Evolutionary conservation across 53 echinoderm and acorn worm species (phyloP).

Genomic region (Zoroaster sp.): DNA sequence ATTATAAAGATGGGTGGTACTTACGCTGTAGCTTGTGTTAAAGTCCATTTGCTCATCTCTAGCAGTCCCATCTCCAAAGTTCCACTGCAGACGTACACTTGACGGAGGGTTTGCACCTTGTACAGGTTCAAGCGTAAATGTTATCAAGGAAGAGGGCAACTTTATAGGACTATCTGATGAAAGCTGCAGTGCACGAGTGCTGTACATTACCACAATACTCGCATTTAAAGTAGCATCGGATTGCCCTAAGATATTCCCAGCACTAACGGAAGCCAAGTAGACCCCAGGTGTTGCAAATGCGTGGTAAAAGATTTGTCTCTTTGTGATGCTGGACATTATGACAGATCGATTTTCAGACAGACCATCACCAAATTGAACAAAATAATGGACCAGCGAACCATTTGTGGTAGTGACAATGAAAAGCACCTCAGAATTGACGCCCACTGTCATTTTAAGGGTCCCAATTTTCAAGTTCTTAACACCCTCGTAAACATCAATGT

Average conservation of each 20-base stretch:
- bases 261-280: neutral
- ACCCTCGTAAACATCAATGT: slow-evolving; percentile 1
- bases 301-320: slow-evolving; percentile 14
- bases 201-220: neutral
- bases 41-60: neutral
- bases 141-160: slow-evolving; percentile 4
- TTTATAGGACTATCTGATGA: neutral
- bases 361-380: slow-evolving; percentile 27
- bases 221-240: too few relatives aligned
- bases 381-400: slow-evolving; percentile 35
- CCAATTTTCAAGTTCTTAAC: neutral
- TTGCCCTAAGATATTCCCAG: neutral
- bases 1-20: slow-evolving; percentile 36
- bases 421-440: neutral
- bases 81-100: neutral
- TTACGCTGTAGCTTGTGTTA: neutral
- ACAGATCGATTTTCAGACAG: neutral
- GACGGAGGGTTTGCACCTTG: neutral
- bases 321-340: neutral
- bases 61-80: slow-evolving; percentile 43
- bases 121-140: neutral
- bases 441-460: neutral
- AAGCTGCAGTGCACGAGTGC: neutral
- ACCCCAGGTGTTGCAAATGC: neutral
- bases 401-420: neutral